Percentiles rank a stretch among this genome's conserved stretches.
Evolutionary conservation across 1,140 invertebrate genomes (phyloP).

Genomic region (Drosophila watanabei): DNA sequence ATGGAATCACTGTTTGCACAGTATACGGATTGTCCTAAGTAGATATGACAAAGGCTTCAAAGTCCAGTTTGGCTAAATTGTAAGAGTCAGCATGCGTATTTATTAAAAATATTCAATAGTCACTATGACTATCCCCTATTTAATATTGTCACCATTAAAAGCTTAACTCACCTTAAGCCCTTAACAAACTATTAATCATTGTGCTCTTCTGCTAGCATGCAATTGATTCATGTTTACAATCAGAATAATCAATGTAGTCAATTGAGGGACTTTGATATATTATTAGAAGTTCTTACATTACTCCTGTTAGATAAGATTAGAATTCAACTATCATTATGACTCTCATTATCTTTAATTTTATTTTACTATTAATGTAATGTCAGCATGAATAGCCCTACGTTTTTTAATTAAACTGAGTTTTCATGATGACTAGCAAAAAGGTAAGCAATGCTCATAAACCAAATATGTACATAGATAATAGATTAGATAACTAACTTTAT

Average conservation of each 20-base stretch:
- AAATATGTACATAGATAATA: no score
- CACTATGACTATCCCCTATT: not conserved
- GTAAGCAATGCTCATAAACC: no score
- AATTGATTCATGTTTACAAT: not conserved
- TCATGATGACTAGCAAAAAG: no score
- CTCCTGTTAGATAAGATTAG: conserved; percentile 9
- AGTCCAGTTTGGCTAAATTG: not conserved
- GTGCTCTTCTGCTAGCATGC: not conserved
- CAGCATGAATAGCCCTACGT: not conserved
- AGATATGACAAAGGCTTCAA: not conserved
- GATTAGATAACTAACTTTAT: no score
- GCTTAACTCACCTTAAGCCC: not conserved
- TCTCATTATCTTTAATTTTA: no score
- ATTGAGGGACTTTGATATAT: not conserved
- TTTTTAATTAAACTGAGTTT: no score
- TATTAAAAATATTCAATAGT: not conserved
- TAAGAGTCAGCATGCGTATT: not conserved
- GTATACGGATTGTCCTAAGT: not conserved
- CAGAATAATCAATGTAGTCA: not conserved
- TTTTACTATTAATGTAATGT: no score
- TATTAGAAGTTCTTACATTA: no score
- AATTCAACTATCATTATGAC: conserved; percentile 1
- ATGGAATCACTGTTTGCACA: not conserved
- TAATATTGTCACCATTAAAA: not conserved
- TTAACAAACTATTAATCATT: not conserved